Evolutionary conservation across 35 echinoderm and acorn worm species (phyloP), one percentile per base, ranked within the genome.

Genomic region (Ophioderma brevispina): DNA sequence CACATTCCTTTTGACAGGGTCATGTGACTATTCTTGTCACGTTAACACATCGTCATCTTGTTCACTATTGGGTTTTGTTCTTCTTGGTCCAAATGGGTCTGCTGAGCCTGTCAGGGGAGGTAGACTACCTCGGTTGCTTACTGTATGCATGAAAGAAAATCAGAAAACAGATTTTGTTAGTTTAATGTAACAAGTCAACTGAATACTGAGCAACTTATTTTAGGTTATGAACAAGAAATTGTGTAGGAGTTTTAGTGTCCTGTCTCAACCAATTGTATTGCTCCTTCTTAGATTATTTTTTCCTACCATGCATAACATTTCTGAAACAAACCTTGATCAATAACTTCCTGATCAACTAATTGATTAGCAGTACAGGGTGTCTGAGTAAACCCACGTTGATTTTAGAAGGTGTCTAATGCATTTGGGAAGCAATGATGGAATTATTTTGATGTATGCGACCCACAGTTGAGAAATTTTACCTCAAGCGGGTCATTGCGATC

Each of bases 1-100:
- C n/a, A n/a, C n/a, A n/a, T n/a, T n/a, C n/a, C n/a, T n/a, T n/a
- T n/a, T n/a, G n/a, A n/a, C n/a, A n/a, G n/a, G n/a, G n/a, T n/a
- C n/a, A n/a, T n/a, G n/a, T 46, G 41, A 25, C 23, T 13, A 70
- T 25, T 18, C 10, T 70, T 70, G 52, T 92, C 78, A 92, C 31
- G 84, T 88, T 28, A 93, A 83, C 31, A 93, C 40, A 34, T 93
- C 92, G 82, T 93, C 86, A 83, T 93, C 92, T 70, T 93, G 81
- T 37, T 93, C 92, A 14, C 75, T 55, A 33, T 93, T 93, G 38
- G 92, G 92, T 76, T 83, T 87, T n/a, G 56, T 88, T 32, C 86
- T n/a, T 43, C 78, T 59, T 8, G 79, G 36, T 31, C 79, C 59
- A 70, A 70, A 70, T 70, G 80, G 25, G 75, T 38, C 33, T 80